These are phyloP conservation scores for Pseudomugil tenellus DNA, from an alignment of 2,797 vertebrate genomes.

Conservation along the genomic window DNA sequence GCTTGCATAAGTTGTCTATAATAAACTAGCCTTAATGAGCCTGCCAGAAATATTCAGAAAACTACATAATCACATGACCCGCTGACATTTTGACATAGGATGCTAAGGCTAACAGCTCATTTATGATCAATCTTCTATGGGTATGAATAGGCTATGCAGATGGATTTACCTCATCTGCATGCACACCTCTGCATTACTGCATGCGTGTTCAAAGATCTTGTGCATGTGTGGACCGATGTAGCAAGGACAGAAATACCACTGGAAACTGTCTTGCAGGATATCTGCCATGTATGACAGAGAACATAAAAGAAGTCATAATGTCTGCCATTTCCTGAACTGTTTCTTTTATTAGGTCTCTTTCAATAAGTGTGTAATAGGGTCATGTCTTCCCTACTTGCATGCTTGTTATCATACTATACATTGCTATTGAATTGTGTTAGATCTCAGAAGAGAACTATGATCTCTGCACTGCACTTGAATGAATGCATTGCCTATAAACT, in stretches of 20 bases:
- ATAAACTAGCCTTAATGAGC: background rate
- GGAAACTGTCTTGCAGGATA: background rate
- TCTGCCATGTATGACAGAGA: background rate
- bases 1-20: background rate
- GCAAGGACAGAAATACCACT: background rate
- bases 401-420: background rate
- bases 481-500: background rate
- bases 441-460: background rate
- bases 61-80: constrained; percentile 1
- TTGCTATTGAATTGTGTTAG: too few relatives aligned
- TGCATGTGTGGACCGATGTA: background rate
- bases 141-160: background rate
- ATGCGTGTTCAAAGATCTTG: background rate
- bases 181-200: background rate
- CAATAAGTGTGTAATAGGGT: background rate
- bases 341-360: background rate
- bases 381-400: background rate
- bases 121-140: background rate
- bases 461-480: background rate
- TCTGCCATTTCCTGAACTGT: background rate
- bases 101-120: background rate
- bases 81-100: background rate
- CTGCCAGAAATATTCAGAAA: background rate
- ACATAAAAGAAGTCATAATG: background rate
- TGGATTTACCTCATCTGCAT: background rate